Percentiles rank a stretch among this genome's conserved stretches.
Evolutionary conservation across 2,113 vertebrate genomes (phyloP).

Genomic region (Anolis carolinensis): DNA sequence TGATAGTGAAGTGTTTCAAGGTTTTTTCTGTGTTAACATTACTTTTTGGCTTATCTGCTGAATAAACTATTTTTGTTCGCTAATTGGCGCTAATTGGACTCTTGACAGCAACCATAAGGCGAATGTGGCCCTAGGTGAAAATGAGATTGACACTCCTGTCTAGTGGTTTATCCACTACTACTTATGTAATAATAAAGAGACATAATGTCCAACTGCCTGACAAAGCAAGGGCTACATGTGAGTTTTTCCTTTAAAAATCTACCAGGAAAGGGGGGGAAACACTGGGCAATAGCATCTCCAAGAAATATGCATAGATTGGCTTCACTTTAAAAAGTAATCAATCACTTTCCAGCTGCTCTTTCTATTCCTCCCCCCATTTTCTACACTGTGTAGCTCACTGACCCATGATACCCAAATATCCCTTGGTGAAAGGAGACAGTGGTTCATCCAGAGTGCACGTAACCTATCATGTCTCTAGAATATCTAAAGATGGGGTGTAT

Average conservation of each 20-base stretch:
- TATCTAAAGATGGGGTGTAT: neutral
- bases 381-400: neutral
- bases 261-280: neutral
- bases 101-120: too few species aligned
- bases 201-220: neutral
- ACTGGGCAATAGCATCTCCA: fast-evolving
- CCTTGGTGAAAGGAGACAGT: constrained; percentile 42
- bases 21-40: too few species aligned
- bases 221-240: neutral
- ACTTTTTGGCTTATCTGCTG: too few species aligned
- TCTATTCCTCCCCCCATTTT: neutral
- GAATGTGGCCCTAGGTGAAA: too few species aligned
- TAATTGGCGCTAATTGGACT: too few species aligned
- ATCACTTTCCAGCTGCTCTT: neutral
- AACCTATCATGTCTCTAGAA: neutral
- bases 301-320: neutral
- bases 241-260: neutral
- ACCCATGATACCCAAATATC: neutral
- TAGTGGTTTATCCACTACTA: neutral
- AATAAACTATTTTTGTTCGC: too few species aligned
- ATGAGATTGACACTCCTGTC: too few species aligned
- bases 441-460: constrained; percentile 3
- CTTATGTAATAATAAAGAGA: neutral
- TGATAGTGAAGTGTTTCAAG: too few species aligned
- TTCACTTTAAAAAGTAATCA: constrained; percentile 6